These are phyloP conservation scores for Mesocricetus auratus DNA, from an alignment of 2,113 vertebrate species.

Conservation along the genomic window DNA sequence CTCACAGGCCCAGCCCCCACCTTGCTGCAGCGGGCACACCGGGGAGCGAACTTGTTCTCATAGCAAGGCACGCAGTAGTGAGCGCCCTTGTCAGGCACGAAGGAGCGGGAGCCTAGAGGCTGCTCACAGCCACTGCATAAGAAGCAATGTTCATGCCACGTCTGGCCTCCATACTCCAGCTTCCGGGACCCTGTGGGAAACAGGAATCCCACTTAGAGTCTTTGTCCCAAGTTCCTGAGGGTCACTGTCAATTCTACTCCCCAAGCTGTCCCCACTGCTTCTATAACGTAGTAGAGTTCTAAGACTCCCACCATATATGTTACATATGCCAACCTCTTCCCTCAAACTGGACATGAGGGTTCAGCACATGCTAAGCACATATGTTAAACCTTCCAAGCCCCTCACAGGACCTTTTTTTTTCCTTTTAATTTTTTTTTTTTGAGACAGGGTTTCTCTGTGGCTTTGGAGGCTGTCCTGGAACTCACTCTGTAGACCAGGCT, in stretches of 20 bases:
- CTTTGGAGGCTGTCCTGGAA: no score
- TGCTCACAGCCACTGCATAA: constrained; percentile 97
- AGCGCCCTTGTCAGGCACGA: constrained; percentile 97
- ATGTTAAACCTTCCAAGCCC: not conserved
- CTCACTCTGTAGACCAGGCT: no score
- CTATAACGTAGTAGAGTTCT: not conserved
- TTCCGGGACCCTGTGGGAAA: constrained; percentile 94
- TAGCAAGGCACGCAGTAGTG: constrained; percentile 99
- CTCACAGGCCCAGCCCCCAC: constrained; percentile 80
- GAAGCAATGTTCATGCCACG: constrained; percentile 98
- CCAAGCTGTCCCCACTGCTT: not conserved
- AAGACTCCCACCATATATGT: fast-evolving
- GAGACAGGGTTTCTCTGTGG: no score
- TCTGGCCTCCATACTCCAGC: constrained; percentile 96
- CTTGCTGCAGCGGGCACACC: constrained; percentile 98
- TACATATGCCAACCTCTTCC: not conserved
- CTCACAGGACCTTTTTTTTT: not conserved
- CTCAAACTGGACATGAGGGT: not conserved
- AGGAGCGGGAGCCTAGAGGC: constrained; percentile 98
- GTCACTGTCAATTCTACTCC: not conserved
- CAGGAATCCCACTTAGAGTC: constrained; percentile 31
- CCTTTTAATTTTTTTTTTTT: no score
- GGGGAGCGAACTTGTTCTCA: constrained; percentile 98
- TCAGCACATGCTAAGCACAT: not conserved
- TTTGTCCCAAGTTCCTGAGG: not conserved